A percentile compares a stretch with the other conserved stretches of the same genome.
phyloP scores from a whole-genome alignment of 2,797 vertebrate species.

The Rhodeus uyekii region DNA sequence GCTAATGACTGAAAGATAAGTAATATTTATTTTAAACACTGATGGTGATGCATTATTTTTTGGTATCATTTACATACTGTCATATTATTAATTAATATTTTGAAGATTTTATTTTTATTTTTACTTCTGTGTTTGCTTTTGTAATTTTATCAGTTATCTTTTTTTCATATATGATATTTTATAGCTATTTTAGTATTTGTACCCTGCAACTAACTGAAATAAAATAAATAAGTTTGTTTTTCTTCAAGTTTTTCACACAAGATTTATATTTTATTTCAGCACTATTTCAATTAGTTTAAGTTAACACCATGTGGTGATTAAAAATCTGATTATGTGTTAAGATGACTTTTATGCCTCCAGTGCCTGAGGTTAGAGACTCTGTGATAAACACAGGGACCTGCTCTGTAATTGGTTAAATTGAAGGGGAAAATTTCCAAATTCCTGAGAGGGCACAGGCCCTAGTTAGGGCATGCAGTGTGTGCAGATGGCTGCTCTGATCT shows the following conservation, averaged over 20 bases:
- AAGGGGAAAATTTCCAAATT: conserved; percentile 67
- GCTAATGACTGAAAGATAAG: neutral
- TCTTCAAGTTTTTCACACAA: neutral
- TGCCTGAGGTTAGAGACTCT: conserved; percentile 70
- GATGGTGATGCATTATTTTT: neutral
- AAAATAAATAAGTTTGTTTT: no score
- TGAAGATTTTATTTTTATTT: neutral
- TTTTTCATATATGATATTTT: no score
- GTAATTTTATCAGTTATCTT: neutral
- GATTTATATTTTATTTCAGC: neutral
- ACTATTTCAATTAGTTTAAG: neutral
- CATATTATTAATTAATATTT: neutral
- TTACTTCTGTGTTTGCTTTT: neutral
- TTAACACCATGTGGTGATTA: conserved; percentile 7
- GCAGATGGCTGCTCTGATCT: conserved; percentile 70
- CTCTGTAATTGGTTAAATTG: conserved; percentile 74
- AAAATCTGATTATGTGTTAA: conserved; percentile 8
- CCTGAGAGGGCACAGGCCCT: conserved; percentile 68
- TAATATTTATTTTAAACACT: neutral
- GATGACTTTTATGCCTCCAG: conserved; percentile 64
- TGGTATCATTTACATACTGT: neutral
- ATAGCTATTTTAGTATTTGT: no score
- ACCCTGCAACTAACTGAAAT: neutral
- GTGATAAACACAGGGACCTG: conserved; percentile 73
- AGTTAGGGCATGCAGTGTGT: conserved; percentile 68